Percentiles rank a stretch among this genome's conserved stretches.
phyloP scores from a whole-genome alignment of 2,113 vertebrate genomes.

The Carlito syrichta region DNA sequence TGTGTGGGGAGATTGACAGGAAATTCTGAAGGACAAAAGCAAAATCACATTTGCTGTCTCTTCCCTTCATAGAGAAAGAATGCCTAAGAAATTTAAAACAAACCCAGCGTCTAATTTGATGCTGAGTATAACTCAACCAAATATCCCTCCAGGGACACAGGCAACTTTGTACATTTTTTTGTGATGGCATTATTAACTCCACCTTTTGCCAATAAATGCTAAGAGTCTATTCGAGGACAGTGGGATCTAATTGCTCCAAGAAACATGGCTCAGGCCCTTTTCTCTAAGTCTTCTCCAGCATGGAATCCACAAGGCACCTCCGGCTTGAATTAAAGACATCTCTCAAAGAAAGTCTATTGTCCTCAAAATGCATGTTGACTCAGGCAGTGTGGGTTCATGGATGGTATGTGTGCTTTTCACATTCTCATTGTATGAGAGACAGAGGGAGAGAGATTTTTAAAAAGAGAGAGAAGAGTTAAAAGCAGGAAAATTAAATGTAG shows the following conservation, averaged over 20 bases:
- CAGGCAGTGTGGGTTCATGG: too few species aligned
- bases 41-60: background rate
- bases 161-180: background rate
- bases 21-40: background rate
- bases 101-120: background rate
- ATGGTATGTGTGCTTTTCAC: background rate
- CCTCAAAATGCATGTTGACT: background rate
- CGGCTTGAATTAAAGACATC: background rate
- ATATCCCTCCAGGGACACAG: background rate
- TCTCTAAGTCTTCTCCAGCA: background rate
- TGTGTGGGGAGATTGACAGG: too few species aligned
- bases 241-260: background rate
- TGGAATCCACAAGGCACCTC: background rate
- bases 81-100: background rate
- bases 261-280: background rate
- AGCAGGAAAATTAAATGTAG: background rate
- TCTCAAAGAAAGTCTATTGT: background rate
- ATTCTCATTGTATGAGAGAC: background rate
- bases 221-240: background rate
- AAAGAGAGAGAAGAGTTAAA: background rate
- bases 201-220: constrained; percentile 8
- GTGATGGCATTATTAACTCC: background rate
- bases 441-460: background rate
- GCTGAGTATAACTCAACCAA: background rate
- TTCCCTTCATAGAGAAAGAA: background rate